phyloP scores from a whole-genome alignment of 92 coral and sea anemone species.

The Heteractis magnifica region DNA sequence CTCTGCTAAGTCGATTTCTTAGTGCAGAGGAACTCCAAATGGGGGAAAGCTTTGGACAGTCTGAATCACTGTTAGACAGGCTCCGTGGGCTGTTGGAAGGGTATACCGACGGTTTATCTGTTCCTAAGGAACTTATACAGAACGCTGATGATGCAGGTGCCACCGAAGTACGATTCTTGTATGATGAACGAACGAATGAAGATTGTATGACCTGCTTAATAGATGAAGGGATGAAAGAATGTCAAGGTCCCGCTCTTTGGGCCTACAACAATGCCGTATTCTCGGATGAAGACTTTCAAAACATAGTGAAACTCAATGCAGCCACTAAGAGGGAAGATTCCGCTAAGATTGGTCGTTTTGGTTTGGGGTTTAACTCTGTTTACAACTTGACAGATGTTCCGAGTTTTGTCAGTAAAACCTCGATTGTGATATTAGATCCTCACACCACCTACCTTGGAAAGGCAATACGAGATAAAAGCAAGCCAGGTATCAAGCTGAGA shows the following conservation, averaged over 20 bases:
- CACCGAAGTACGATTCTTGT: constrained; percentile 65
- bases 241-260: constrained; percentile 98
- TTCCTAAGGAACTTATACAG: constrained; percentile 87
- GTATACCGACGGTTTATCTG: constrained; percentile 88
- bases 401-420: constrained; percentile 66
- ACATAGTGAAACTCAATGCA: constrained; percentile 81
- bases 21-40: constrained; percentile 71
- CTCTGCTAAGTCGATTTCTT: constrained; percentile 68
- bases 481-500: constrained; percentile 59
- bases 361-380: constrained; percentile 85
- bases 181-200: constrained; percentile 73
- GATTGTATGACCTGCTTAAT: constrained; percentile 63
- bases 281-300: constrained; percentile 77
- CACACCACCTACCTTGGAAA: constrained; percentile 70
- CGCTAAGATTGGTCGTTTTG: constrained; percentile 87
- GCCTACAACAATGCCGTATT: constrained; percentile 82
- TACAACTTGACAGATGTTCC: constrained; percentile 90
- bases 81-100: constrained; percentile 69
- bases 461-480: constrained; percentile 61
- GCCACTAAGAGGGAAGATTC: constrained; percentile 77
- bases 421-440: constrained; percentile 74
- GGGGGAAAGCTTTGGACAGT: constrained; percentile 81
- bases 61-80: constrained; percentile 72
- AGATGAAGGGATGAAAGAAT: constrained; percentile 72
- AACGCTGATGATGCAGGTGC: constrained; percentile 93